Percentiles rank a stretch among this genome's conserved stretches.
Conservation (phyloP, 1,140 invertebrate species). For the Coelopa frigida region DNA sequence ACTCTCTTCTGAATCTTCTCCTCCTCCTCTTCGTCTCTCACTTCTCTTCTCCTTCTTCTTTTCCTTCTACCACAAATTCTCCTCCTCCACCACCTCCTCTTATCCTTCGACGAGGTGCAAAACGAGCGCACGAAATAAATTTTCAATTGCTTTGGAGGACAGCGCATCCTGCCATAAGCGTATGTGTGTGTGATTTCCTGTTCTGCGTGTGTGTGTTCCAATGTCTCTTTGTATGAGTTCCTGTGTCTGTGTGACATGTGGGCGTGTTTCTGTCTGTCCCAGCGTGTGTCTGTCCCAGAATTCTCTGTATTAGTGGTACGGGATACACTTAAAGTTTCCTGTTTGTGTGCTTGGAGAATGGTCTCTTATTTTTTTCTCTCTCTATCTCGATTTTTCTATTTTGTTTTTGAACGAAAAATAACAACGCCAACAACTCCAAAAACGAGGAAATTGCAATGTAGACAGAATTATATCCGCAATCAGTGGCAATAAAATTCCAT, state of each 20-base stretch:
- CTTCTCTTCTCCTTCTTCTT: too few species aligned
- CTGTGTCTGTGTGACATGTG: conserved; percentile 3
- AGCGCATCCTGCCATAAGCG: conserved; percentile 1
- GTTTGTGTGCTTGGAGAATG: background rate
- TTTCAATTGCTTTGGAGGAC: conserved; percentile 30
- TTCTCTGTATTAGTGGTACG: too few species aligned
- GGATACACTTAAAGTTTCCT: background rate
- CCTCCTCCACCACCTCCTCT: too few species aligned
- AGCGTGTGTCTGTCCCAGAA: too few species aligned
- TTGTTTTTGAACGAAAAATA: conserved; percentile 1
- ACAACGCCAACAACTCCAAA: background rate
- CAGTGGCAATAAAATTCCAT: conserved; percentile 11
- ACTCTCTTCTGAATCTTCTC: too few species aligned
- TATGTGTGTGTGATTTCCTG: background rate
- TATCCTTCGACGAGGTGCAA: too few species aligned
- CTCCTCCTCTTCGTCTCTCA: too few species aligned
- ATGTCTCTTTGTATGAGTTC: background rate
- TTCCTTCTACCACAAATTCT: too few species aligned
- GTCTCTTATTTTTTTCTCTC: conserved; percentile 2
- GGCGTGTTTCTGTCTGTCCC: too few species aligned
- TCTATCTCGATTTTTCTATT: background rate
- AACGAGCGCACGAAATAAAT: conserved; percentile 44
- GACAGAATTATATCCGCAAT: conserved; percentile 8
- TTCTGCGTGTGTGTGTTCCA: background rate
- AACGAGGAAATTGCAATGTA: background rate